These are phyloP conservation scores for Philopedon plagiatum DNA, from an alignment of 2,888 invertebrate species.

Conservation along the genomic window DNA sequence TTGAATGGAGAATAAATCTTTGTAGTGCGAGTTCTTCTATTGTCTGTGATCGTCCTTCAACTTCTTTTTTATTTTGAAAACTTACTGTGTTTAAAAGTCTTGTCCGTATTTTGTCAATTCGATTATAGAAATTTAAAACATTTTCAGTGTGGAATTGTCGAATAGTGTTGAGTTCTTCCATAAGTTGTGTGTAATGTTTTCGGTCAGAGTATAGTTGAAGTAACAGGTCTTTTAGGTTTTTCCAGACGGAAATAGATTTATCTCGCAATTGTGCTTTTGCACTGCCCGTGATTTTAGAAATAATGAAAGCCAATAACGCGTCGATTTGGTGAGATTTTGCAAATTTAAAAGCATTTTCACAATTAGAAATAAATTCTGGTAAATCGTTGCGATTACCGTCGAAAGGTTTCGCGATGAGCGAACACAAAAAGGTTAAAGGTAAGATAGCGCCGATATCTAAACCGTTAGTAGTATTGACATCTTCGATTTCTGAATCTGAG, in stretches of 20 bases:
- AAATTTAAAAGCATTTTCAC: conserved; percentile 1
- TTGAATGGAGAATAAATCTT: conserved; percentile 35
- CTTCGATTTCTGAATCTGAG: no score
- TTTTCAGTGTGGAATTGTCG: conserved; percentile 13
- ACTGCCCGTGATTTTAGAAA: conserved; percentile 8
- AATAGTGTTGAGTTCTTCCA: conserved; percentile 31
- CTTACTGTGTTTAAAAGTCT: conserved; percentile 11
- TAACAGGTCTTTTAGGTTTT: conserved; percentile 20
- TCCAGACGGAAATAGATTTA: conserved; percentile 10
- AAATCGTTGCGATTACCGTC: conserved; percentile 28
- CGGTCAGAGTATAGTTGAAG: conserved; percentile 14
- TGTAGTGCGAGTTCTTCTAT: conserved; percentile 32
- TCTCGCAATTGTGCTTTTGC: conserved; percentile 23
- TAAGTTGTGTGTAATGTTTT: conserved; percentile 30
- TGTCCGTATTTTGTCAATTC: conserved; percentile 1
- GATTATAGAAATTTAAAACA: conserved; percentile 19
- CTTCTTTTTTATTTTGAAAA: not conserved
- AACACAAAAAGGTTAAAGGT: conserved; percentile 14
- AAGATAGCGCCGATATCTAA: no score
- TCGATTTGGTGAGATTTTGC: not conserved
- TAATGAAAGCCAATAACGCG: not conserved
- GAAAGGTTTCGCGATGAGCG: conserved; percentile 22
- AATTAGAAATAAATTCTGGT: conserved; percentile 14
- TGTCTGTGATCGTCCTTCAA: conserved; percentile 1
- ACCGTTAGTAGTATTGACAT: no score